Evolutionary conservation across 2,888 invertebrate species (phyloP), one percentile per base, ranked within the genome.

Genomic region (Andrena haemorrhoa): DNA sequence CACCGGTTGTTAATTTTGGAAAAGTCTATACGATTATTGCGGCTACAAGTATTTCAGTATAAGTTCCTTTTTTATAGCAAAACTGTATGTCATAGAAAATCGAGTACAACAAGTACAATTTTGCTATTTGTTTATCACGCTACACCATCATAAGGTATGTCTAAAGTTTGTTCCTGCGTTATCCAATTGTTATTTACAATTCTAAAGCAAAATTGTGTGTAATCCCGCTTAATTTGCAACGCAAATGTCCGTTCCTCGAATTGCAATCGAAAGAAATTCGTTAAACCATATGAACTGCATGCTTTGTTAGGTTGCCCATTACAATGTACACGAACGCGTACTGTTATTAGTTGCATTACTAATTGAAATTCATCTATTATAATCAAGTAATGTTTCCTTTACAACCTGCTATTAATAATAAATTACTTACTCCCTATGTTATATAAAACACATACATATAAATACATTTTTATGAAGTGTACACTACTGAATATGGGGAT

Each of bases 401-500:
- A 80, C 65, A 88, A 74, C 74, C 49, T 77, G 33, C 49, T 47
- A 61, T 56, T 83, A 80, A 66, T 82, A 76, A 87, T 90, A 89
- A 90, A 77, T 90, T 85, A 87, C 81, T 85, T 86, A 84, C 65
- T 65, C 41, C 65, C 56, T 79, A 82, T 66, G 69, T 85, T 77
- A 81, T 90, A 89, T 82, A 90, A 89, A 90, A 89, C 87, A 89
- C 81, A 78, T 83, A 87, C 76, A 71, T 83, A 85, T 90, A 90
- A 86, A 89, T 89, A 87, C 70, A 66, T 79, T 74, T 66, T 65
- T 86, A 75, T 10, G 31, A 68, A 71, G 41, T 76, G 58, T 53
- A 56, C 41, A 41, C 31, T 66, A 20, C 69, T 78, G 69, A 74
- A 72, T 63, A 58, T 56, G 56, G 35, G 49, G 49, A 75, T 72